A percentile compares a stretch with the other conserved stretches of the same genome.
These are phyloP conservation scores for Parelbella ahira DNA, from an alignment of 2,888 invertebrate genomes.

Conservation along the genomic window DNA sequence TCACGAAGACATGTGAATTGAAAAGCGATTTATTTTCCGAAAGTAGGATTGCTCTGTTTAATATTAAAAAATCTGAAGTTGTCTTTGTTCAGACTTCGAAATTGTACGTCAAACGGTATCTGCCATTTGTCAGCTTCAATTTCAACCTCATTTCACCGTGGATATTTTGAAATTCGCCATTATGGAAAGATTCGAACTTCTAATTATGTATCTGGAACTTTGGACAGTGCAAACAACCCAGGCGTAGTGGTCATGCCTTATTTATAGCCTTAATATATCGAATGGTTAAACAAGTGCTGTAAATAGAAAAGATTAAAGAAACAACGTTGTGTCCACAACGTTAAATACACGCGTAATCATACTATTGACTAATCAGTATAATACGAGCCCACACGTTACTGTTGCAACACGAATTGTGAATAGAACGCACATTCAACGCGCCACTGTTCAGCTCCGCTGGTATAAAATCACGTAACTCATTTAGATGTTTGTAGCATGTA, in stretches of 20 bases:
- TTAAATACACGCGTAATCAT: too few species aligned
- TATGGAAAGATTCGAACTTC: constrained; percentile 1
- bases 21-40: too few species aligned
- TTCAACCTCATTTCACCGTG: constrained; percentile 3
- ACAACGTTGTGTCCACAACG: too few species aligned
- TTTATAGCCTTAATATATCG: too few species aligned
- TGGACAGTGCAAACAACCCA: background rate
- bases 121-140: constrained; percentile 10
- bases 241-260: too few species aligned
- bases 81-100: constrained; percentile 7
- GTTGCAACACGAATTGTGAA: constrained; percentile 17
- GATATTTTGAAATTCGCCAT: constrained; percentile 13
- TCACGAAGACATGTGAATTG: constrained; percentile 3
- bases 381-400: constrained; percentile 16
- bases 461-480: constrained; percentile 27
- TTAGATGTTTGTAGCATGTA: constrained; percentile 36
- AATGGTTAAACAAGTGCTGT: too few species aligned
- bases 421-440: constrained; percentile 13
- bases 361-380: constrained; percentile 16
- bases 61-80: too few species aligned
- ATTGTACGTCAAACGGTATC: constrained; percentile 7
- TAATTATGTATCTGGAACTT: constrained; percentile 11
- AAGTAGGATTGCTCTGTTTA: too few species aligned
- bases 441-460: constrained; percentile 4
- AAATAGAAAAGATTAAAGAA: too few species aligned